phyloP scores from a whole-genome alignment of 1,140 invertebrate genomes.

The Neodiprion pinetum region DNA sequence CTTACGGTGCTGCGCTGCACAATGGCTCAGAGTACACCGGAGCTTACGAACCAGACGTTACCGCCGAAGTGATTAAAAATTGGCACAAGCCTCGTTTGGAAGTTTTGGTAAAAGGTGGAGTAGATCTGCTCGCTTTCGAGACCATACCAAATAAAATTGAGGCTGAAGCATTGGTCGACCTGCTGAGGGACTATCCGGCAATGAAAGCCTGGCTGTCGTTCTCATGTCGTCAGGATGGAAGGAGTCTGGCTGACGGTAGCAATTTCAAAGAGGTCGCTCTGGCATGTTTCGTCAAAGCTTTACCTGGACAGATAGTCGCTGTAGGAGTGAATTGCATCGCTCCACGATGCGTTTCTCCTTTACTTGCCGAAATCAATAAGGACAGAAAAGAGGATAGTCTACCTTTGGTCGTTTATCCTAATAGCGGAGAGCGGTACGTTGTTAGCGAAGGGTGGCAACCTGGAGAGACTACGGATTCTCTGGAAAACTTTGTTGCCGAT shows the following conservation, averaged over 20 bases:
- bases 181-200: constrained; percentile 75
- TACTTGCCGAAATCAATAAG: constrained; percentile 64
- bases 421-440: constrained; percentile 71
- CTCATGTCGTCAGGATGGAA: constrained; percentile 76
- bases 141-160: constrained; percentile 86
- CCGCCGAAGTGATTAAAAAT: constrained; percentile 71
- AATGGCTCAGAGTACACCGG: constrained; percentile 93
- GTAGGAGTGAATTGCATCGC: constrained; percentile 88
- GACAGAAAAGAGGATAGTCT: constrained; percentile 38
- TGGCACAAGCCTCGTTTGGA: constrained; percentile 84
- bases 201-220: constrained; percentile 85
- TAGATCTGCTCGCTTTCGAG: constrained; percentile 86
- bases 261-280: constrained; percentile 69
- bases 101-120: constrained; percentile 76
- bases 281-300: constrained; percentile 67
- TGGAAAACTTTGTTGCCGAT: constrained; percentile 68
- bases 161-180: constrained; percentile 79
- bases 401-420: constrained; percentile 76
- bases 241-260: constrained; percentile 77
- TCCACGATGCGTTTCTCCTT: constrained; percentile 65
- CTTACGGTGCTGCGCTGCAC: constrained; percentile 86
- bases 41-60: constrained; percentile 75
- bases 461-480: constrained; percentile 59
- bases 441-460: constrained; percentile 66
- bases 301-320: constrained; percentile 73